A percentile compares a stretch with the other conserved stretches of the same genome.
These are phyloP conservation scores for Zoanthus sansibaricus DNA, from an alignment of 92 coral and sea anemone genomes.

Conservation along the genomic window DNA sequence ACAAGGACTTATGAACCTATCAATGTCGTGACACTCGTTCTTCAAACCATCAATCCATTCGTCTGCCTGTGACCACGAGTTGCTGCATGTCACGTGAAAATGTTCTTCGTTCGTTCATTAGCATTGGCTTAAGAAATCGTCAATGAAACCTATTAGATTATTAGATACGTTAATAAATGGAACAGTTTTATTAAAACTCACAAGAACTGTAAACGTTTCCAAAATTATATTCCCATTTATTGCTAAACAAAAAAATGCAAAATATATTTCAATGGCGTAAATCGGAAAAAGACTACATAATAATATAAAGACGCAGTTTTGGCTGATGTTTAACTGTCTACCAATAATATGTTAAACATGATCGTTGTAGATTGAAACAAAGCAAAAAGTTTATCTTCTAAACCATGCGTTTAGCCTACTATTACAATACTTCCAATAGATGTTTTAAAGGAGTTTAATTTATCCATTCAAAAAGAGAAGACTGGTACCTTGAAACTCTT, in stretches of 20 bases:
- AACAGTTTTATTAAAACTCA: slow-evolving; percentile 21
- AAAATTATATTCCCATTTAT: slow-evolving; percentile 8
- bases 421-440: slow-evolving; percentile 18
- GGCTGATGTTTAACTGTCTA: neutral
- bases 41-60: slow-evolving; percentile 27
- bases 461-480: neutral
- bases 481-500: slow-evolving; percentile 22
- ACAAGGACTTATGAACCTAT: slow-evolving; percentile 34
- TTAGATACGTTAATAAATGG: slow-evolving; percentile 23
- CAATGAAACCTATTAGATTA: neutral
- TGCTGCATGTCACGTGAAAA: slow-evolving; percentile 37
- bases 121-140: neutral
- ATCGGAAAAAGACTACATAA: neutral
- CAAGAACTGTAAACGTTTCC: slow-evolving; percentile 3
- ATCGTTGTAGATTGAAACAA: slow-evolving; percentile 1
- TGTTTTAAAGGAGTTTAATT: neutral
- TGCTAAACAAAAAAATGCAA: slow-evolving; percentile 28
- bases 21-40: slow-evolving; percentile 45
- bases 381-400: slow-evolving; percentile 8
- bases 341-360: neutral
- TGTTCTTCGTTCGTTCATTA: slow-evolving; percentile 38
- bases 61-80: slow-evolving; percentile 24
- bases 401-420: neutral
- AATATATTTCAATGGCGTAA: slow-evolving; percentile 18
- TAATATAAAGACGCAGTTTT: neutral